A percentile compares a stretch with the other conserved stretches of the same genome.
Evolutionary conservation across 2,113 vertebrate species (phyloP).

Genomic region (Malurus cyaneus): DNA sequence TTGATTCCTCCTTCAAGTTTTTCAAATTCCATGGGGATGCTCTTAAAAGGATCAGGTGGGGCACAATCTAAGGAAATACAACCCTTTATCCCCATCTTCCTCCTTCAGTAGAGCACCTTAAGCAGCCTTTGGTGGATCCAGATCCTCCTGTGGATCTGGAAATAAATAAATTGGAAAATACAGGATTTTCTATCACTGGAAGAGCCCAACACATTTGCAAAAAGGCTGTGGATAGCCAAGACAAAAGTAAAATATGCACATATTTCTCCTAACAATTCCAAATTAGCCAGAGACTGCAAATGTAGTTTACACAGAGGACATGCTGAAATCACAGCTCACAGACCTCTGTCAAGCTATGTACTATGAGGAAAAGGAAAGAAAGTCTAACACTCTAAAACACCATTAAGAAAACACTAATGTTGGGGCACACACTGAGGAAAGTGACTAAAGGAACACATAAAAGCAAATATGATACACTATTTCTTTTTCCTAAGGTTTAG

Average conservation of each 20-base stretch:
- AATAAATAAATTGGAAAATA: not conserved
- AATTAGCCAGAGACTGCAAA: not conserved
- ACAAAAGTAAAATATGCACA: not conserved
- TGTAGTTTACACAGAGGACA: not conserved
- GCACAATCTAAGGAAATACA: accelerated
- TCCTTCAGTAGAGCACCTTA: not conserved
- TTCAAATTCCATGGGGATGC: not conserved
- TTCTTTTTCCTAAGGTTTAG: not conserved
- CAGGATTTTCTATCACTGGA: not conserved
- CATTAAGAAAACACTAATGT: not conserved
- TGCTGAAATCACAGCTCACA: not conserved
- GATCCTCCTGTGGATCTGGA: not conserved
- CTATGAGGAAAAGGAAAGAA: not conserved
- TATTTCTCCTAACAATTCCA: not conserved
- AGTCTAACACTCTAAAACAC: not conserved
- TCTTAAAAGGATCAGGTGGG: not conserved
- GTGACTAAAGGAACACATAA: not conserved
- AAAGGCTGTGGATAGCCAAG: not conserved
- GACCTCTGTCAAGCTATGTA: not conserved
- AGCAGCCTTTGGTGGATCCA: not conserved
- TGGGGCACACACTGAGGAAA: not conserved
- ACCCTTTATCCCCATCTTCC: not conserved
- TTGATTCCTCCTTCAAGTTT: not conserved
- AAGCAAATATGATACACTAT: not conserved
- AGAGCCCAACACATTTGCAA: not conserved